Conservation (phyloP, 2,888 invertebrate species). For the Ligdia adustata region DNA sequence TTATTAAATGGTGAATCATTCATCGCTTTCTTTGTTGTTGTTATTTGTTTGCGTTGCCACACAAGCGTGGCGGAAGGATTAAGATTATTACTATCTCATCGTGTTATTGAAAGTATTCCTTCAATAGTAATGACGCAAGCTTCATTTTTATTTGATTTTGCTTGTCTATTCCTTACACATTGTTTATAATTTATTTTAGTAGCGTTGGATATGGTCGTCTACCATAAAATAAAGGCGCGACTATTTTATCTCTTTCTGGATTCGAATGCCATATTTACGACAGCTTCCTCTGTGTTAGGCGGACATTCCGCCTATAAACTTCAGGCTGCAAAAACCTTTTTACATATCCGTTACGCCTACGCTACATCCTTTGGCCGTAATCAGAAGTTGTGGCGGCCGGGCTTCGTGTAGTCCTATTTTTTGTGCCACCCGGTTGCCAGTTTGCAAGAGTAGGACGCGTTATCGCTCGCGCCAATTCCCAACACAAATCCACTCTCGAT, state of each 20-base stretch:
- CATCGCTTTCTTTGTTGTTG: slow-evolving; percentile 44
- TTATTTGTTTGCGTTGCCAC: slow-evolving; percentile 35
- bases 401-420: slow-evolving; percentile 35
- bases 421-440: slow-evolving; percentile 20
- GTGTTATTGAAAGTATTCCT: slow-evolving; percentile 1
- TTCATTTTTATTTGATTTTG: slow-evolving; percentile 3
- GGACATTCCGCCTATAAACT: slow-evolving; percentile 6
- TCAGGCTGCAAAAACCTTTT: slow-evolving; percentile 33
- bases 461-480: slow-evolving; percentile 35
- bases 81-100: background rate
- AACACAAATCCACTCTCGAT: slow-evolving; percentile 36
- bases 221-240: slow-evolving; percentile 1
- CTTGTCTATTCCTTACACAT: slow-evolving; percentile 8
- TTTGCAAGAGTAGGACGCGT: slow-evolving; percentile 28
- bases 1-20: slow-evolving; percentile 52
- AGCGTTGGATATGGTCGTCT: slow-evolving; percentile 4
- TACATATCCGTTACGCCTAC: slow-evolving; percentile 53
- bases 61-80: slow-evolving; percentile 6
- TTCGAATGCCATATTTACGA: slow-evolving; percentile 5
- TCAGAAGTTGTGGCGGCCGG: slow-evolving; percentile 38
- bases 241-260: too few species aligned
- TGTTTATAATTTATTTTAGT: slow-evolving; percentile 1
- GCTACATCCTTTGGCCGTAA: slow-evolving; percentile 46
- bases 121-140: slow-evolving; percentile 1
- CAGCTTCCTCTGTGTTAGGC: slow-evolving; percentile 4